A percentile compares a stretch with the other conserved stretches of the same genome.
phyloP scores from a whole-genome alignment of 2,113 vertebrate species.

The Struthidea cinerea region DNA sequence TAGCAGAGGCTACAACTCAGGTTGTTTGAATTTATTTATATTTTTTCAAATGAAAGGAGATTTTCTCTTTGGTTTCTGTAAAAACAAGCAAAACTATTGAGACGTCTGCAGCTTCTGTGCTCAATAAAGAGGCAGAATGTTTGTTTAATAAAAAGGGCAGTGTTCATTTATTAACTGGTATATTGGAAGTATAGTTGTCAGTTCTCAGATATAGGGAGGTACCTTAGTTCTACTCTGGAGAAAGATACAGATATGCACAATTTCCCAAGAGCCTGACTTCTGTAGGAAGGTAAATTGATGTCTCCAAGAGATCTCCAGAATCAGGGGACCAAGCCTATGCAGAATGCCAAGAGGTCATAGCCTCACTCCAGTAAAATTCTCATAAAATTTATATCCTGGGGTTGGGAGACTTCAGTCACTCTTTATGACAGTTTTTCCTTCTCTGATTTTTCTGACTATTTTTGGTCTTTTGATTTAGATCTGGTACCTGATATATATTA shows the following conservation, averaged over 20 bases:
- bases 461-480: neutral
- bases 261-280: neutral
- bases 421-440: neutral
- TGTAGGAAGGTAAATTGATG: neutral
- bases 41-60: neutral
- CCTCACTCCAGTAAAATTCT: neutral
- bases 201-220: neutral
- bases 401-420: neutral
- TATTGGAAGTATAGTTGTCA: neutral
- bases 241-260: neutral
- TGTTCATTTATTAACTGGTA: neutral
- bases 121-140: neutral
- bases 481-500: neutral
- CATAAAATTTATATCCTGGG: neutral
- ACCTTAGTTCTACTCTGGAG: neutral
- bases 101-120: neutral
- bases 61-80: neutral
- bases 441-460: neutral
- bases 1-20: neutral
- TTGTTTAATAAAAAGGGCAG: neutral
- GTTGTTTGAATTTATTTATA: neutral
- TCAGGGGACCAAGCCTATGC: neutral
- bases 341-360: neutral
- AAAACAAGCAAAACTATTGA: neutral
- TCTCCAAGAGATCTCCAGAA: neutral